These are phyloP conservation scores for Lithobius niger DNA, from an alignment of 1,140 invertebrate genomes.

Conservation along the genomic window DNA sequence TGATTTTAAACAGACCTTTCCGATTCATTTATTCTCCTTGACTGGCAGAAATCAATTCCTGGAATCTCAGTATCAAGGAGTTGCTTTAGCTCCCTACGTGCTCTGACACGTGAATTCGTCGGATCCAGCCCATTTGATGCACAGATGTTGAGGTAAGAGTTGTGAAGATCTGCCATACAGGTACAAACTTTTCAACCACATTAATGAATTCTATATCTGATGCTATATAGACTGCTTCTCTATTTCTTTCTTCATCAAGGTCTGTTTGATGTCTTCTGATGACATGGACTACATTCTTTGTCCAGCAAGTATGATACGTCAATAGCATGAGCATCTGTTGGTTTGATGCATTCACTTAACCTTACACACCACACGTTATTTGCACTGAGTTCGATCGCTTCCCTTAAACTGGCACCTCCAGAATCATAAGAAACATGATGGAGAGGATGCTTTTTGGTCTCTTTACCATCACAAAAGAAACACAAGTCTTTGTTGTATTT, in stretches of 20 bases:
- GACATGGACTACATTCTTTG: background rate
- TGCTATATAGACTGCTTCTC: background rate
- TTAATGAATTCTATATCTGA: background rate
- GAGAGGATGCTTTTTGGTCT: background rate
- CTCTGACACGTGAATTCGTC: background rate
- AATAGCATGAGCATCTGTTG: background rate
- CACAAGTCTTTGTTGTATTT: background rate
- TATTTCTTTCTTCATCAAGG: background rate
- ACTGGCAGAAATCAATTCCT: background rate
- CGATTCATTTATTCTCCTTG: background rate
- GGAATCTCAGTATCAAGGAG: background rate
- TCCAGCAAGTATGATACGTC: background rate
- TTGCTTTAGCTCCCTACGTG: background rate
- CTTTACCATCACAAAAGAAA: background rate
- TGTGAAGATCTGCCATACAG: background rate
- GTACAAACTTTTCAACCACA: background rate
- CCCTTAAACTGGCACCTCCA: background rate
- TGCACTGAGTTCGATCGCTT: background rate
- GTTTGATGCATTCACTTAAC: background rate
- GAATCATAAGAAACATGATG: slow-evolving; percentile 1
- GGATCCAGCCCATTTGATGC: background rate
- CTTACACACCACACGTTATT: background rate
- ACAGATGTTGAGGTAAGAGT: background rate
- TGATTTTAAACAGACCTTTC: background rate
- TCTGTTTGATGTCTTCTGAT: background rate